phyloP scores from a whole-genome alignment of 2,888 invertebrate genomes.

The Morpho deidamia region DNA sequence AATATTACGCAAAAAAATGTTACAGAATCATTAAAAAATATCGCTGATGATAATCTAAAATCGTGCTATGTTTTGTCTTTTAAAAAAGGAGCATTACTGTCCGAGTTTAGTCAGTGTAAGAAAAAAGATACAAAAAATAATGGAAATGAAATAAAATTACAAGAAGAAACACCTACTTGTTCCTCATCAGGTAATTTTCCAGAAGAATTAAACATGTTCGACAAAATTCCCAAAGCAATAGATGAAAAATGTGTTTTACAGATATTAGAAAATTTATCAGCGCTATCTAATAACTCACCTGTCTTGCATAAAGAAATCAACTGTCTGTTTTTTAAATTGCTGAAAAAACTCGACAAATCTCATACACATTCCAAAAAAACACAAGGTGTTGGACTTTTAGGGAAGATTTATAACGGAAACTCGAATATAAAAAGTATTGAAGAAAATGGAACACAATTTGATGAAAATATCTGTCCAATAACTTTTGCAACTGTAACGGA shows the following conservation, averaged over 20 bases:
- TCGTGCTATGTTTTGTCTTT: constrained; percentile 46
- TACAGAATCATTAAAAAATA: constrained; percentile 22
- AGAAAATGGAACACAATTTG: constrained; percentile 36
- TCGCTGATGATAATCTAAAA: constrained; percentile 33
- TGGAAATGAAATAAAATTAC: constrained; percentile 19
- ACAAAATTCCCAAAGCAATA: constrained; percentile 43
- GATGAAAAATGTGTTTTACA: constrained; percentile 57
- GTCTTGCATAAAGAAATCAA: constrained; percentile 50
- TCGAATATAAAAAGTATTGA: constrained; percentile 24
- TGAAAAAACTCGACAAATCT: constrained; percentile 45
- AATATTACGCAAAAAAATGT: background rate
- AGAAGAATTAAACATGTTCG: constrained; percentile 35
- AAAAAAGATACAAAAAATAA: constrained; percentile 28
- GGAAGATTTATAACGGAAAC: constrained; percentile 50
- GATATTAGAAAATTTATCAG: constrained; percentile 51
- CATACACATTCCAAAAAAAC: constrained; percentile 32
- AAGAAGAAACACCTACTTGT: constrained; percentile 13
- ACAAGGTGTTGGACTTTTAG: constrained; percentile 48
- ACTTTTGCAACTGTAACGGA: constrained; percentile 1
- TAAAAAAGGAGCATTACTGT: constrained; percentile 31
- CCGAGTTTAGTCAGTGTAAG: constrained; percentile 16
- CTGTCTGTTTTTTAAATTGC: constrained; percentile 43
- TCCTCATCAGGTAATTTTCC: constrained; percentile 12
- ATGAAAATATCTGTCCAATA: constrained; percentile 23
- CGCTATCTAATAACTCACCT: constrained; percentile 42